Percentiles rank a stretch among this genome's conserved stretches.
phyloP scores from a whole-genome alignment of 2,888 invertebrate species.

The Lathronympha strigana region DNA sequence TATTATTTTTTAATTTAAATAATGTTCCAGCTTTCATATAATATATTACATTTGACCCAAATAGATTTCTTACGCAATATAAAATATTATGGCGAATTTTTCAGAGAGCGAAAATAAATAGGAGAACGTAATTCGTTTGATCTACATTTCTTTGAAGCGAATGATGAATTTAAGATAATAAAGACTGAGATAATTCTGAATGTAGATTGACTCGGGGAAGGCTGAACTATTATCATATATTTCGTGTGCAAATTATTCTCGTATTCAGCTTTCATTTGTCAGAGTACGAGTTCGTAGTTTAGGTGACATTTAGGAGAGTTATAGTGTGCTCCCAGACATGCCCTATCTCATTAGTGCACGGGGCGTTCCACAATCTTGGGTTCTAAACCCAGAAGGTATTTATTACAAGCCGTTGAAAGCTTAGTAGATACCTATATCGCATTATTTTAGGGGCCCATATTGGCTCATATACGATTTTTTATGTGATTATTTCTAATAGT shows the following conservation, averaged over 20 bases:
- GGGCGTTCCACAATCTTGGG: slow-evolving; percentile 32
- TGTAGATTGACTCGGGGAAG: slow-evolving; percentile 20
- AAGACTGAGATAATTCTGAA: slow-evolving; percentile 18
- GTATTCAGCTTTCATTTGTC: slow-evolving; percentile 30
- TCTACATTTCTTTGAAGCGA: slow-evolving; percentile 40
- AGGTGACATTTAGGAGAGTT: slow-evolving; percentile 37
- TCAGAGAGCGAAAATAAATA: slow-evolving; percentile 20
- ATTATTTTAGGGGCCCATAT: too few species aligned
- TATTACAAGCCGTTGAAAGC: slow-evolving; percentile 15
- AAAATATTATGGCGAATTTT: slow-evolving; percentile 30
- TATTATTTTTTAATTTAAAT: neutral
- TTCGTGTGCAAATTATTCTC: slow-evolving; percentile 28
- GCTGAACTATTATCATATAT: slow-evolving; percentile 32
- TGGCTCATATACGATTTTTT: too few species aligned
- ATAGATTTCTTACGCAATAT: slow-evolving; percentile 19
- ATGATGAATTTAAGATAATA: slow-evolving; percentile 33
- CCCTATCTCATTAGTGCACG: slow-evolving; percentile 36
- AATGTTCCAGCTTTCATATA: slow-evolving; percentile 11
- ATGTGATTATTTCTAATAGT: too few species aligned
- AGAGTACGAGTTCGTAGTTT: slow-evolving; percentile 36
- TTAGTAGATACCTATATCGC: neutral
- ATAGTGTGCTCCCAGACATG: slow-evolving; percentile 18
- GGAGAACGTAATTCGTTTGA: slow-evolving; percentile 37
- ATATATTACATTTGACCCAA: slow-evolving; percentile 13
- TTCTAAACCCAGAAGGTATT: slow-evolving; percentile 10